Evolutionary conservation across 1,140 invertebrate species (phyloP), one percentile per base, ranked within the genome.

Genomic region (Propsilocerus akamusi): DNA sequence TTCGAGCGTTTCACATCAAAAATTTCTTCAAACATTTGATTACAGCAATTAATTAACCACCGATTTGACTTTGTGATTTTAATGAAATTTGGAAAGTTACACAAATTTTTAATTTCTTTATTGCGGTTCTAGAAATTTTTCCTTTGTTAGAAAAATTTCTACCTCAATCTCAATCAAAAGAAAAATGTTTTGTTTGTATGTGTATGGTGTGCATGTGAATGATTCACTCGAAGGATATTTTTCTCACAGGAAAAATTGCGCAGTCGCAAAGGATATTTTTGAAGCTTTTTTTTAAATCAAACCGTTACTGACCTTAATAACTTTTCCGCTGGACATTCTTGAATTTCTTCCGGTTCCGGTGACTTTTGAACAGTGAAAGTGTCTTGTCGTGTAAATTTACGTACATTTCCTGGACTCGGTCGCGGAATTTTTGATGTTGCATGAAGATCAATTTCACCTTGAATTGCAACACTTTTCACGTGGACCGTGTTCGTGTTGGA

Each of bases 401-500:
- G 56, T 47, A 58, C 58, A 20, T 68, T 66, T 52, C 63, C 63
- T 25, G 68, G 66, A 52, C 67, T 68, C 46, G 64, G 66, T 25
- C 68, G 54, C 2, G 70, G 70, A 54, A 72, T 72, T 26, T 67
- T 61, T 1, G 64, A 65, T 11, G 58, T 54, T 28, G 59, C 56
- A 47, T 72, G 69, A 2, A 70, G 68, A 50, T 69, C 72, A 0
- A 73, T 56, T 3, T 69, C 68, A 11, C 71, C 67, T 0, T 73
- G 72, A 22, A 74, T 72, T 8, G 69, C 71, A 1, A 72, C 72
- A 48, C 76, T 72, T n/a, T 59, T 50, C 14, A 59, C 61, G 7
- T 55, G 54, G 6, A 64, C 55, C 41, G 58, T 52, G n/a, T 64
- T 61, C 41, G 63, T 65, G 49, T 64, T 65, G 46, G 59, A 63